Conservation (phyloP, 2,888 invertebrate genomes). For the Phengaris alcon region DNA sequence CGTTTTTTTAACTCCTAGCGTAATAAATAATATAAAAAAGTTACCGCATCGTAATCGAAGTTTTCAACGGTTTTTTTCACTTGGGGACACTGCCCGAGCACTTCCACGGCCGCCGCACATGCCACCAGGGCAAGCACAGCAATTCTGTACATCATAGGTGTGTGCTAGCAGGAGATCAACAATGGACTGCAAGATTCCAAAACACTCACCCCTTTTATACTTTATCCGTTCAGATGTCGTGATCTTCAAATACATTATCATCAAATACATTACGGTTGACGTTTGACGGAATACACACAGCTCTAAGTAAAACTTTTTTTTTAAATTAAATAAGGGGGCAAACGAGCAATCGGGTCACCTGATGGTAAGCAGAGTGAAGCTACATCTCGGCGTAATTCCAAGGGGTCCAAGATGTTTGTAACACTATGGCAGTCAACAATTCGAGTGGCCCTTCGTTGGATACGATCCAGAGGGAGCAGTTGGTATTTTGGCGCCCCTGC, state of each 20-base stretch:
- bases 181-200: constrained; percentile 41
- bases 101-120: constrained; percentile 1
- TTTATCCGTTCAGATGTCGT: constrained; percentile 52
- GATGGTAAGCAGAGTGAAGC: too few species aligned
- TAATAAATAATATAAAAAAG: constrained; percentile 35
- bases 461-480: too few species aligned
- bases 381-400: too few species aligned
- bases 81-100: constrained; percentile 48
- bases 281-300: too few species aligned
- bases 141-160: constrained; percentile 51
- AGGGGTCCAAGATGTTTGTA: too few species aligned
- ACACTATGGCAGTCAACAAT: too few species aligned
- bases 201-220: constrained; percentile 54
- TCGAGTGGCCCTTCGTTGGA: too few species aligned
- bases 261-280: too few species aligned
- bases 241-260: constrained; percentile 47
- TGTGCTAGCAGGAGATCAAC: constrained; percentile 39
- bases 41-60: constrained; percentile 56
- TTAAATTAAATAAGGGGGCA: too few species aligned
- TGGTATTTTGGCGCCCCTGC: too few species aligned
- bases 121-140: constrained; percentile 53
- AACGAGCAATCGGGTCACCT: too few species aligned
- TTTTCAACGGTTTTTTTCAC: constrained; percentile 58
- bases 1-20: constrained; percentile 1
- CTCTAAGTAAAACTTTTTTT: too few species aligned